These are phyloP conservation scores for Corythornis madagascariensis DNA, from an alignment of 2,113 vertebrate genomes.

Conservation along the genomic window DNA sequence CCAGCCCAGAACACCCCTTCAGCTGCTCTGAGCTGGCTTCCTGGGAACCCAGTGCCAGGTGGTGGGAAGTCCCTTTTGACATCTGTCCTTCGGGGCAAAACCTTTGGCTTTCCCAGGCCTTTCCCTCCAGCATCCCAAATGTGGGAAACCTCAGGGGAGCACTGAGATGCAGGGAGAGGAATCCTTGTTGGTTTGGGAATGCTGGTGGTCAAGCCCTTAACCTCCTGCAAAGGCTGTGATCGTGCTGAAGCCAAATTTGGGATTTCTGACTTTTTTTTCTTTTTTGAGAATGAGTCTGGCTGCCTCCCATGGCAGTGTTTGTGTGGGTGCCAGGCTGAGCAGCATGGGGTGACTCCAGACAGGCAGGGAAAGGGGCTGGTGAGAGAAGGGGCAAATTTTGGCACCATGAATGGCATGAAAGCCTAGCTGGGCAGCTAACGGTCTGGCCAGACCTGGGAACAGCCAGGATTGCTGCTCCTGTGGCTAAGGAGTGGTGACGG, in stretches of 20 bases:
- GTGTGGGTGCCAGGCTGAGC: not conserved
- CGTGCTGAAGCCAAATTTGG: not conserved
- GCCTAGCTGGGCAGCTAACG: not conserved
- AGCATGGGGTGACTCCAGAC: not conserved
- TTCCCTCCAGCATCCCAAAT: not conserved
- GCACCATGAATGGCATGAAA: rapidly evolving
- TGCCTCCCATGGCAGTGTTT: not conserved
- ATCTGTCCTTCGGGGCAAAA: rapidly evolving
- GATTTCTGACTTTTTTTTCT: not conserved
- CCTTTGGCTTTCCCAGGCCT: not conserved
- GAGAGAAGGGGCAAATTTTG: not conserved
- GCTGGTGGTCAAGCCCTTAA: not conserved
- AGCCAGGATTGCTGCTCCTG: rapidly evolving
- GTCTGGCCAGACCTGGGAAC: not conserved
- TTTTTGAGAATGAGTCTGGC: not conserved
- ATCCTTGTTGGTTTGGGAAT: rapidly evolving
- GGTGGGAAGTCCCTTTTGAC: not conserved
- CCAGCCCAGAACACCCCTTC: not conserved
- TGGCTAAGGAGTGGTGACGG: rapidly evolving
- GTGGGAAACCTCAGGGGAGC: not conserved
- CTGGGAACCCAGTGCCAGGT: not conserved
- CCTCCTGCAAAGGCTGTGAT: not conserved
- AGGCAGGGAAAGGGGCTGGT: not conserved
- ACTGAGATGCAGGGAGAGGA: not conserved
- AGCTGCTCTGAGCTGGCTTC: not conserved